Evolutionary conservation across 2,888 invertebrate species (phyloP).

Genomic region (Flabesymbios commensalis): DNA sequence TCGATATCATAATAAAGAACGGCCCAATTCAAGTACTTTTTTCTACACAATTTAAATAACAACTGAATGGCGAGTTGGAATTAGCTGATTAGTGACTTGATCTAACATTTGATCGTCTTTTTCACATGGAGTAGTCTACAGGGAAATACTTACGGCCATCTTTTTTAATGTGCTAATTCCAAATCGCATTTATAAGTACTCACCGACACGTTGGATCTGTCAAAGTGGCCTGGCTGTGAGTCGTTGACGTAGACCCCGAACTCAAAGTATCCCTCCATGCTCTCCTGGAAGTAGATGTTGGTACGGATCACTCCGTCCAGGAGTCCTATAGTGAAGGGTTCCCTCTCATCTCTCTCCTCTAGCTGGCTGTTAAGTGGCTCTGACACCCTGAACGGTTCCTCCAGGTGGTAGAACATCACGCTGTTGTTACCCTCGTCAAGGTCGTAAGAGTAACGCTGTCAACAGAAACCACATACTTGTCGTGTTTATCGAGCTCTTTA

Average conservation of each 20-base stretch:
- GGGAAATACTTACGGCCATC: no score
- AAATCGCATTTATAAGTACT: no score
- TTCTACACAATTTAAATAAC: no score
- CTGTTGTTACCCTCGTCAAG: constrained; percentile 73
- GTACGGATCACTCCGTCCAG: constrained; percentile 69
- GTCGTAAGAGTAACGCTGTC: constrained; percentile 70
- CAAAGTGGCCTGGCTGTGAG: constrained; percentile 79
- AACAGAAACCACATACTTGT: neutral
- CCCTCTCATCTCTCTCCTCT: constrained; percentile 8
- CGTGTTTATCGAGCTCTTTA: no score
- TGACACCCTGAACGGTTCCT: constrained; percentile 30
- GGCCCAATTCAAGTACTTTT: no score
- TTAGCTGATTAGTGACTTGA: no score
- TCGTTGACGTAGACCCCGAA: constrained; percentile 87
- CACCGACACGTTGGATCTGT: constrained; percentile 79
- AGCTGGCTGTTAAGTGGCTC: constrained; percentile 30
- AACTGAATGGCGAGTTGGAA: no score
- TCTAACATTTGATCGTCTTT: no score
- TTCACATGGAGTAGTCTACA: no score
- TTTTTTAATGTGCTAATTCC: no score
- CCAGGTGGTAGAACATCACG: constrained; percentile 35
- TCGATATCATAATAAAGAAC: no score
- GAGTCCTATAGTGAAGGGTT: constrained; percentile 46
- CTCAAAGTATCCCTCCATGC: constrained; percentile 96
- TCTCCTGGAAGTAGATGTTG: constrained; percentile 93